Evolutionary conservation across 2,888 invertebrate species (phyloP).

Genomic region (Anarsia innoxiella): DNA sequence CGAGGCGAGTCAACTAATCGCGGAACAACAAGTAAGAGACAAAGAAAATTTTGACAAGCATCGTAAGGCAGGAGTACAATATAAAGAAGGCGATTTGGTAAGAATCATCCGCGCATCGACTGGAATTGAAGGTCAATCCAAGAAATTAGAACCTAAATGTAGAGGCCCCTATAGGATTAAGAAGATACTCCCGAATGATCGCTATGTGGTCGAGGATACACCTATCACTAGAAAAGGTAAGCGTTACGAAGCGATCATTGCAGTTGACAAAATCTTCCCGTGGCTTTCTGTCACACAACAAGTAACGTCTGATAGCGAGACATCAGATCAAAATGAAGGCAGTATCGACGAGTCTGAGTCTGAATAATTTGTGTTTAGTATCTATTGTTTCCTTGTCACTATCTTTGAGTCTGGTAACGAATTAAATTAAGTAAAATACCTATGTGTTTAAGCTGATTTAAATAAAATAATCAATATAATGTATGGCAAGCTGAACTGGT

Average conservation of each 20-base stretch:
- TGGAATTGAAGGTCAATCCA: constrained; percentile 8
- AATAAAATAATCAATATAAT: neutral
- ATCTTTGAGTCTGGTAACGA: neutral
- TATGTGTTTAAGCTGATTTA: neutral
- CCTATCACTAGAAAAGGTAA: neutral
- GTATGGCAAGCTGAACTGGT: too few relatives aligned
- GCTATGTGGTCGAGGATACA: constrained; percentile 1
- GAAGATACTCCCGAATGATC: constrained; percentile 1
- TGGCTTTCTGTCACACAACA: constrained; percentile 3
- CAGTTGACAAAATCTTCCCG: constrained; percentile 11
- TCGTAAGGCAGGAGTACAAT: neutral
- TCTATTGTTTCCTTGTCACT: neutral
- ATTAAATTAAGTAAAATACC: too few relatives aligned
- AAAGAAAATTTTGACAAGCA: constrained; percentile 9
- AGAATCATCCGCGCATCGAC: constrained; percentile 3
- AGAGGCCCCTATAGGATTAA: constrained; percentile 12
- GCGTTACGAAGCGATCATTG: constrained; percentile 1
- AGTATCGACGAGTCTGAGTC: neutral
- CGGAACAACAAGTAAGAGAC: constrained; percentile 11
- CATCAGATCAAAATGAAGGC: neutral
- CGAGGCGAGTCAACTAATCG: constrained; percentile 7
- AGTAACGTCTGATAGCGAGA: neutral
- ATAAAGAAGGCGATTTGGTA: constrained; percentile 7
- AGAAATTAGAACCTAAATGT: constrained; percentile 13
- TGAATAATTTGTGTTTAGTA: neutral